A percentile compares a stretch with the other conserved stretches of the same genome.
Evolutionary conservation across 35 echinoderm and acorn worm genomes (phyloP).

Genomic region (Eucidaris tribuloides): DNA sequence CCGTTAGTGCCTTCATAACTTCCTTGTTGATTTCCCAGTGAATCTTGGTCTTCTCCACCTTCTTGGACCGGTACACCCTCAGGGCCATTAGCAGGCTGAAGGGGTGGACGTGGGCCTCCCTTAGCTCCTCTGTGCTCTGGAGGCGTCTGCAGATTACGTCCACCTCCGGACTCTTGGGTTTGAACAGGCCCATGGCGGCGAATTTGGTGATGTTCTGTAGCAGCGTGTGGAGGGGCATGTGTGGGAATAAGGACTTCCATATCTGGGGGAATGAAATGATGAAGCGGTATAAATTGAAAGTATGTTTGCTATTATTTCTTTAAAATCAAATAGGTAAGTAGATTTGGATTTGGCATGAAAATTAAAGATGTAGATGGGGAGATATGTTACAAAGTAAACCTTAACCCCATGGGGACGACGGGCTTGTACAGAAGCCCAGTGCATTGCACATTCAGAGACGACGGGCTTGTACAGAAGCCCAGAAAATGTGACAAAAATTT

Average conservation of each 20-base stretch:
- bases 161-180: conserved; percentile 19
- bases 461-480: no score
- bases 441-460: no score
- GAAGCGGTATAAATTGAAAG: no score
- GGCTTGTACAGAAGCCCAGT: no score
- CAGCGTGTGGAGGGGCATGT: conserved; percentile 73
- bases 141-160: conserved; percentile 59
- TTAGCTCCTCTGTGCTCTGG: conserved; percentile 31
- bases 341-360: no score
- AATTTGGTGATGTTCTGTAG: conserved; percentile 68
- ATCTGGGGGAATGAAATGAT: conserved; percentile 31
- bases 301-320: no score
- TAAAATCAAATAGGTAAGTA: no score
- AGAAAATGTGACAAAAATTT: no score
- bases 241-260: conserved; percentile 68
- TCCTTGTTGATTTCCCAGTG: conserved; percentile 56
- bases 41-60: conserved; percentile 71
- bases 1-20: conserved; percentile 61
- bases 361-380: no score
- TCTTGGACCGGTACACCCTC: conserved; percentile 63
- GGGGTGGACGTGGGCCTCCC: conserved; percentile 67
- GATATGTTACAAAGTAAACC: no score
- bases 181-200: conserved; percentile 55
- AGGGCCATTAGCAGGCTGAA: conserved; percentile 61
- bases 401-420: no score